phyloP scores from a whole-genome alignment of 2,113 vertebrate genomes.

The Mesoclemmys tuberculata region DNA sequence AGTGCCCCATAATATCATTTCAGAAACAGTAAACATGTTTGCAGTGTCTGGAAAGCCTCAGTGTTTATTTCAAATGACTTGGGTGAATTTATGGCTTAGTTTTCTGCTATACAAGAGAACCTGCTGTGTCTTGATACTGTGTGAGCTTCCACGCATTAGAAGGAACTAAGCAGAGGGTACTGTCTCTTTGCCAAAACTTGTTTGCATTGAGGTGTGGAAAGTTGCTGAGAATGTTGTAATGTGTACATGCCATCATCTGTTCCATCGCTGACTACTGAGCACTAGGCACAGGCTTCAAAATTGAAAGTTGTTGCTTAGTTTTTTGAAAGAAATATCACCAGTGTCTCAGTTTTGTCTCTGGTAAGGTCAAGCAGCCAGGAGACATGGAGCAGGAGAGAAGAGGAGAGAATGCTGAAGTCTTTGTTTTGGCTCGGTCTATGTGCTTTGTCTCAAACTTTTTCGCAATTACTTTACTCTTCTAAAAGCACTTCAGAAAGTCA shows the following conservation, averaged over 20 bases:
- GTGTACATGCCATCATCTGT: background rate
- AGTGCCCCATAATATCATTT: background rate
- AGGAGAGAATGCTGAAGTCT: background rate
- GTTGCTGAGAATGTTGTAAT: background rate
- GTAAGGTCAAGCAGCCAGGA: background rate
- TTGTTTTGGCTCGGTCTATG: background rate
- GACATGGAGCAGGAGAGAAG: background rate
- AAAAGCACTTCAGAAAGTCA: background rate
- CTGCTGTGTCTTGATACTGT: background rate
- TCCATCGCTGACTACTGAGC: background rate
- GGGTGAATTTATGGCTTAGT: background rate
- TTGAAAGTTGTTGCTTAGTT: fast-evolving
- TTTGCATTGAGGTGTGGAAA: background rate
- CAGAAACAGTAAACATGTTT: background rate
- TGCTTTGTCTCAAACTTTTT: background rate
- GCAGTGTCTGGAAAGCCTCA: background rate
- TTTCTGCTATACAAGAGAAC: background rate
- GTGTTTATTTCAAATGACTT: background rate
- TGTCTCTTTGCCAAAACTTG: background rate
- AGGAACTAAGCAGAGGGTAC: background rate
- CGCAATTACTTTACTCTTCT: background rate
- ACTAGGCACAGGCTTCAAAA: fast-evolving
- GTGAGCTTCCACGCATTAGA: background rate
- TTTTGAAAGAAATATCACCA: background rate
- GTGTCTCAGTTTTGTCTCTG: background rate